Conservation (phyloP, 2,888 invertebrate species). For the Itoplectis maculator region DNA sequence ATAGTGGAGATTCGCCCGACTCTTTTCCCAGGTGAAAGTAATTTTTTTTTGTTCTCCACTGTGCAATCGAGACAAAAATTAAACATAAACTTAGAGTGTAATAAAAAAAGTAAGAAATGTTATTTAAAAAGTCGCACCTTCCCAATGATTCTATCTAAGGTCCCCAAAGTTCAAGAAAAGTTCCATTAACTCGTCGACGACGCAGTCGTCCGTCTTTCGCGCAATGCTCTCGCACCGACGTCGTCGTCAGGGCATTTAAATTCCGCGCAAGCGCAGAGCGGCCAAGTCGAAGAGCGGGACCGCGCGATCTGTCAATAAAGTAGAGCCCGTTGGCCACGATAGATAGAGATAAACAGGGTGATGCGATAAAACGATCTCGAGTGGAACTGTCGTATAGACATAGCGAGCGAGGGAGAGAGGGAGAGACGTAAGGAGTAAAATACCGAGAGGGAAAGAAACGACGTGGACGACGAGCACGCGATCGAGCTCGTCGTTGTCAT, state of each 20-base stretch:
- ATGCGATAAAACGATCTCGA: constrained; percentile 45
- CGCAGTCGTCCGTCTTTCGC: not conserved
- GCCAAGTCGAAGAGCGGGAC: constrained; percentile 33
- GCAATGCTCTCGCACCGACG: no score
- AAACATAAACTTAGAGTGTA: no score
- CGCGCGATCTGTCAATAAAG: constrained; percentile 36
- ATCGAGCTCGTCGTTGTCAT: constrained; percentile 41
- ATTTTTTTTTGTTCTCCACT: no score
- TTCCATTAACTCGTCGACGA: not conserved
- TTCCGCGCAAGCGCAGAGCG: not conserved
- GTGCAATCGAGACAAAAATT: no score
- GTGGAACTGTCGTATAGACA: constrained; percentile 12
- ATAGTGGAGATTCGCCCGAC: no score
- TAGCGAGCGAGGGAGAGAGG: constrained; percentile 2
- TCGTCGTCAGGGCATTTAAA: not conserved
- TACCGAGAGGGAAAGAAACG: no score
- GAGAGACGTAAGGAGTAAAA: not conserved
- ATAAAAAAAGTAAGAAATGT: no score
- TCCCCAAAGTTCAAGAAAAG: not conserved
- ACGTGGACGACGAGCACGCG: constrained; percentile 44
- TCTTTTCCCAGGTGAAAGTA: no score
- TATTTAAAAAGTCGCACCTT: not conserved
- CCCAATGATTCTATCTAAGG: no score
- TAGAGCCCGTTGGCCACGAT: constrained; percentile 30
- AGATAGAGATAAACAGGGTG: constrained; percentile 46